phyloP scores from a whole-genome alignment of 1,140 invertebrate species.

The Achroia grisella region DNA sequence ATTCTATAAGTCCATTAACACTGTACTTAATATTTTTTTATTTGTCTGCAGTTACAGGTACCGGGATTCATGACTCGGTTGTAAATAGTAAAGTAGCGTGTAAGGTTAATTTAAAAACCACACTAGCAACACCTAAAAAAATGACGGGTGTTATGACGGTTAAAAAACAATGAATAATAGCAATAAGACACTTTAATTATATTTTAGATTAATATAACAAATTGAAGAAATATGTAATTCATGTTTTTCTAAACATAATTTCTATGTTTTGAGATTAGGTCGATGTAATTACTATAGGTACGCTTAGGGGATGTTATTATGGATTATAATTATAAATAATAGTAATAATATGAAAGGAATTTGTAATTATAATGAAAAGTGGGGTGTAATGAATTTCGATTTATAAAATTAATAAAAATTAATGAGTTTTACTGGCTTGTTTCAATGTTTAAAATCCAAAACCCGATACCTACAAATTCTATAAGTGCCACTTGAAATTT shows the following conservation, averaged over 20 bases:
- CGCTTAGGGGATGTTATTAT: conserved; percentile 53
- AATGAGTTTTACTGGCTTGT: conserved; percentile 56
- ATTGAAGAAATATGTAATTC: conserved; percentile 25
- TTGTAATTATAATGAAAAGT: conserved; percentile 66
- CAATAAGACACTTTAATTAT: conserved; percentile 12
- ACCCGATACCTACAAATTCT: no score
- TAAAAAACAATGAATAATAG: conserved; percentile 5
- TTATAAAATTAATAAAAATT: conserved; percentile 73
- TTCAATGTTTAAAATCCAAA: conserved; percentile 2
- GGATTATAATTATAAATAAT: conserved; percentile 61
- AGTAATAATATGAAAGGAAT: conserved; percentile 60
- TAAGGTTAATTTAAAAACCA: not conserved
- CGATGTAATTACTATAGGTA: conserved; percentile 62
- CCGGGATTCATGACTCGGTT: not conserved
- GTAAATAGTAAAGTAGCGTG: not conserved
- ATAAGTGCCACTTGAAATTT: no score
- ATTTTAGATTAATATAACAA: conserved; percentile 14
- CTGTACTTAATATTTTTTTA: not conserved
- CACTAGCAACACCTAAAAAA: not conserved
- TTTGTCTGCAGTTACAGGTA: not conserved
- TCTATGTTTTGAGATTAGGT: conserved; percentile 52
- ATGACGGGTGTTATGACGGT: conserved; percentile 2
- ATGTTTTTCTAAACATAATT: conserved; percentile 49
- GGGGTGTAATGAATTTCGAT: conserved; percentile 70
- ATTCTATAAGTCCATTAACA: no score